Base-by-base conservation (phyloP, 2,113 vertebrate genomes). In the Muntiacus reevesi region DNA sequence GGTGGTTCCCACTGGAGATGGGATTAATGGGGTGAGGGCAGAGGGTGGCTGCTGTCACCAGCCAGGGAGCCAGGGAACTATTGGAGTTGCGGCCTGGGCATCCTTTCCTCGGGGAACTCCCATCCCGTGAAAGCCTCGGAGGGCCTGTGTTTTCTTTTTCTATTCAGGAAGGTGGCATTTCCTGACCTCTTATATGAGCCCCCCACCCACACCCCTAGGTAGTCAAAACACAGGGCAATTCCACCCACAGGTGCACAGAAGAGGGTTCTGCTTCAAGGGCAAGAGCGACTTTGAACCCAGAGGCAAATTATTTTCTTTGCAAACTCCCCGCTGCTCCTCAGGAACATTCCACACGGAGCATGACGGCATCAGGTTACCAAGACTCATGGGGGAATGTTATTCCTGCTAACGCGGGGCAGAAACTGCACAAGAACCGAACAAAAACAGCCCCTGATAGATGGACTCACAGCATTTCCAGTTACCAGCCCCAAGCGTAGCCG, bases 271-370 rank as follows among this genome's bases (percentile, higher is more conserved):
- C 76, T 86, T 93, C 55, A 21, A 91, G 87, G 86, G 90, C 81
- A 50, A 57, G 30, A 16, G 62, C 0, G 16, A 83, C 78, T 94
- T 92, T 94, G 36, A 97, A 97, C 96, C 93, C 21, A 97, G 94
- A 97, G 92, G 85, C 89, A 94, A 96, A 50, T 59, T 94, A 94
- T 62, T 90, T 96, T 91, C 64, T 94, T 97, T 57, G 97, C 97
- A 94, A 83, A 30, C 17, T 93, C 83, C 97, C 97, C 28, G 30
- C 82, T n/a, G 67, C 83, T 79, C 97, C 76, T 30, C 27, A 94
- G 43, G 85, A 28, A 40, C 96, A 86, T 96, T 98, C 87, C 96
- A 76, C 67, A 30, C 45, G 1, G 47, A 33, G 95, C 93, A 71
- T 8, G 40, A 82, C 0, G 8, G 95, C 28, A 67, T 96, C 15